Evolutionary conservation across 2,888 invertebrate genomes (phyloP).

Genomic region (Romanomermis culicivorax): DNA sequence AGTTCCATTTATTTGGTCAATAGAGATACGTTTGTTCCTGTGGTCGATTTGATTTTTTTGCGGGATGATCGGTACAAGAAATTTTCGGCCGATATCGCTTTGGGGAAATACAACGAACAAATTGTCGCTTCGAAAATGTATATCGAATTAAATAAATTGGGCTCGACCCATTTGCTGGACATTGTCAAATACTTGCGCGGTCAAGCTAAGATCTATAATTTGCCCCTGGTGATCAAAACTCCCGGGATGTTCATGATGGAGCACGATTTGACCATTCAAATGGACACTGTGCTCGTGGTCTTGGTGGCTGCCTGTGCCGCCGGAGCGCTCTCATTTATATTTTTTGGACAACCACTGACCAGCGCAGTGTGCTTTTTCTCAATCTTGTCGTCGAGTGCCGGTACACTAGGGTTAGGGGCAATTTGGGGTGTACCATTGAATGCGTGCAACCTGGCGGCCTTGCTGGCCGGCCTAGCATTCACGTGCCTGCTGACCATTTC

Average conservation of each 20-base stretch:
- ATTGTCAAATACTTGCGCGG: background rate
- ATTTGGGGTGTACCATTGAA: constrained; percentile 22
- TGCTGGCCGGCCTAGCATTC: background rate
- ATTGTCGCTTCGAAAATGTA: constrained; percentile 22
- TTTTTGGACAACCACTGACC: background rate
- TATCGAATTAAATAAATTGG: constrained; percentile 22
- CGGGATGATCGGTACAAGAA: constrained; percentile 15
- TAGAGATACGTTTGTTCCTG: constrained; percentile 25
- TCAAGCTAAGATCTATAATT: constrained; percentile 15
- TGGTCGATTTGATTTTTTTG: constrained; percentile 25
- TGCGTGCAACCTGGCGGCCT: constrained; percentile 15
- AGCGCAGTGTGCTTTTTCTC: constrained; percentile 9
- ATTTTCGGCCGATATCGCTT: constrained; percentile 21
- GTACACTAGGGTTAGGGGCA: constrained; percentile 11
- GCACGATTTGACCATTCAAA: background rate
- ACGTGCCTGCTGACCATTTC: too few species aligned
- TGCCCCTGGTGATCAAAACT: constrained; percentile 20
- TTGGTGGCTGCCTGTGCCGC: background rate
- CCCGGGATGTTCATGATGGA: constrained; percentile 19
- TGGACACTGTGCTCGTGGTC: background rate
- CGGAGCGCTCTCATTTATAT: background rate
- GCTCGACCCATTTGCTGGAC: constrained; percentile 6
- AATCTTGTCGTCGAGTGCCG: constrained; percentile 15
- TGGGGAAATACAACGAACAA: constrained; percentile 20
- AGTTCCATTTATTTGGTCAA: constrained; percentile 18